phyloP scores from a whole-genome alignment of 2,797 vertebrate species.

The Propithecus perrieri region DNA sequence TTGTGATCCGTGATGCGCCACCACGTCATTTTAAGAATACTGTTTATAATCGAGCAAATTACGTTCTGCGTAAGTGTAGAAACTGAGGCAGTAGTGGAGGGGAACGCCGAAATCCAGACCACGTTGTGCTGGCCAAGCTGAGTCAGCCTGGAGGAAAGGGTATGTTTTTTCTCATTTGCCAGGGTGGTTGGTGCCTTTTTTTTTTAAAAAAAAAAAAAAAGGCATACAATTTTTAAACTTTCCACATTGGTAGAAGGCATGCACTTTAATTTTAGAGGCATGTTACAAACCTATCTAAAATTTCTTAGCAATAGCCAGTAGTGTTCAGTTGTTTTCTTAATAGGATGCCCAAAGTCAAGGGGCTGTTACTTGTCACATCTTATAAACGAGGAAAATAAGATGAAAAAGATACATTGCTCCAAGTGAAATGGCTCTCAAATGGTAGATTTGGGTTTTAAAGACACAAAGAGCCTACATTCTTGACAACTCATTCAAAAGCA shows the following conservation, averaged over 20 bases:
- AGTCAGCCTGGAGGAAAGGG: background rate
- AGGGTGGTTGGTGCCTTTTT: no score
- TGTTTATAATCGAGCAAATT: background rate
- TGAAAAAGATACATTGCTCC: background rate
- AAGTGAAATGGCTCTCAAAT: background rate
- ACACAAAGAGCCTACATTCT: background rate
- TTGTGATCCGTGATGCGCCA: background rate
- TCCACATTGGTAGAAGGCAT: background rate
- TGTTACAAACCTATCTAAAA: background rate
- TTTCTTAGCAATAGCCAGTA: background rate
- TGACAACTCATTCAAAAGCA: background rate
- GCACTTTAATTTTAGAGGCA: background rate
- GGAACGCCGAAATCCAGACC: background rate
- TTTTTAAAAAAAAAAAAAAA: background rate
- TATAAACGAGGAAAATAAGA: background rate
- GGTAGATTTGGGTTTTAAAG: background rate
- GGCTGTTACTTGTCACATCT: background rate
- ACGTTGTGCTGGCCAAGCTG: background rate
- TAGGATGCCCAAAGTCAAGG: background rate
- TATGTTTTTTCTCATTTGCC: background rate
- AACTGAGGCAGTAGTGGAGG: background rate
- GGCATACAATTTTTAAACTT: background rate
- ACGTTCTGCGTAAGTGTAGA: background rate
- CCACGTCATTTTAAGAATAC: background rate
- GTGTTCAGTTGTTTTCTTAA: background rate